These are phyloP conservation scores for Pteronotus mesoamericanus DNA, from an alignment of 2,797 vertebrate species.

Conservation along the genomic window DNA sequence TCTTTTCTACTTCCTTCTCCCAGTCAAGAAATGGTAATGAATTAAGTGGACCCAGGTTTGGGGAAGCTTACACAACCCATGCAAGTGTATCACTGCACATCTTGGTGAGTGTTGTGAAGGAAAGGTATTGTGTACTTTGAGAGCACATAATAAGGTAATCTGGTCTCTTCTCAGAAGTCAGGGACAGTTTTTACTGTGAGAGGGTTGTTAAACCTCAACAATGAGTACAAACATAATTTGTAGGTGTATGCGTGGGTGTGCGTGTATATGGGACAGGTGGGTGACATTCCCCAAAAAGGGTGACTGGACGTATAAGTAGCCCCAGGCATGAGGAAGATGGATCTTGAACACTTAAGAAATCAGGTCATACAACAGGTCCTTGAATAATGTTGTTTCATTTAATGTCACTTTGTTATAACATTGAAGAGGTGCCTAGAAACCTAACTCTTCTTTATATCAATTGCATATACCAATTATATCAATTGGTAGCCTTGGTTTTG, in stretches of 20 bases:
- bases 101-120: not conserved
- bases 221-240: not conserved
- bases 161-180: not conserved
- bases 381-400: not conserved
- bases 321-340: not conserved
- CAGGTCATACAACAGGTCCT: not conserved
- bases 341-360: not conserved
- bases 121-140: not conserved
- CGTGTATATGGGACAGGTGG: not conserved
- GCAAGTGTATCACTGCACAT: not conserved
- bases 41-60: not conserved
- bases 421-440: not conserved
- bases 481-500: not conserved
- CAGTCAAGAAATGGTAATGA: not conserved
- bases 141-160: not conserved
- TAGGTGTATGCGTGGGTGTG: too few relatives aligned
- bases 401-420: not conserved
- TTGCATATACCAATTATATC: not conserved
- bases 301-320: not conserved
- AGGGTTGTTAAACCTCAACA: not conserved
- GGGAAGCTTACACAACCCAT: not conserved
- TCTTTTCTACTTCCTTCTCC: not conserved
- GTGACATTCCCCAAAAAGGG: not conserved
- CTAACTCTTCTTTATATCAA: not conserved
- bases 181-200: not conserved